phyloP scores from a whole-genome alignment of 2,797 vertebrate genomes.

The Gila robusta region DNA sequence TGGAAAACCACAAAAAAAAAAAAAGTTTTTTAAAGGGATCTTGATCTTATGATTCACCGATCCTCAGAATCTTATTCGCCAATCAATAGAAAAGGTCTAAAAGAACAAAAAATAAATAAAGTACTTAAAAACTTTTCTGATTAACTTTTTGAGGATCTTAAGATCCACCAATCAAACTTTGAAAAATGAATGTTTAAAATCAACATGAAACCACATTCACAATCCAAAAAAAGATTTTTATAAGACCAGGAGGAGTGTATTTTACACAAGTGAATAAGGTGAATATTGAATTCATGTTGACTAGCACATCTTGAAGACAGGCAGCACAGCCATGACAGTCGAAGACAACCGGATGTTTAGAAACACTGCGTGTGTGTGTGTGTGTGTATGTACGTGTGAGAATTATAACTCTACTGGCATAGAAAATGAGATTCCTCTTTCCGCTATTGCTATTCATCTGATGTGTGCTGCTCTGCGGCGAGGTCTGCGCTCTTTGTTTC shows the following conservation, averaged over 20 bases:
- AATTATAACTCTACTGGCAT: constrained; percentile 13
- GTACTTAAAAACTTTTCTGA: neutral
- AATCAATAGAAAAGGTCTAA: neutral
- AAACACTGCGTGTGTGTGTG: neutral
- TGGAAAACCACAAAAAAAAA: too few species aligned
- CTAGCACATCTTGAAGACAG: neutral
- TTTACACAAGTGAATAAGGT: neutral
- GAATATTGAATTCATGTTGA: neutral
- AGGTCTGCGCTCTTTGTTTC: constrained; percentile 42
- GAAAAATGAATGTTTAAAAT: neutral
- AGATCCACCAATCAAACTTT: neutral
- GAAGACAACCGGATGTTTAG: neutral
- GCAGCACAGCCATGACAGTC: neutral
- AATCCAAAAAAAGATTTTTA: neutral
- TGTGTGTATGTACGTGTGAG: neutral
- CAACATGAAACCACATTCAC: neutral
- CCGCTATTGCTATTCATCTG: constrained; percentile 31
- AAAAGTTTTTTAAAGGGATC: neutral
- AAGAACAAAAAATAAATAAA: neutral
- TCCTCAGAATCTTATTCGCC: neutral
- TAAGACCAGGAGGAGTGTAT: neutral
- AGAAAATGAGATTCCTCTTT: constrained; percentile 28
- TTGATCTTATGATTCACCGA: neutral
- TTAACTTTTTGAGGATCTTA: neutral
- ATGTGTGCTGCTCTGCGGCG: constrained; percentile 8